Conservation (phyloP, 2,888 invertebrate genomes). For the Drosophila gaucha region DNA sequence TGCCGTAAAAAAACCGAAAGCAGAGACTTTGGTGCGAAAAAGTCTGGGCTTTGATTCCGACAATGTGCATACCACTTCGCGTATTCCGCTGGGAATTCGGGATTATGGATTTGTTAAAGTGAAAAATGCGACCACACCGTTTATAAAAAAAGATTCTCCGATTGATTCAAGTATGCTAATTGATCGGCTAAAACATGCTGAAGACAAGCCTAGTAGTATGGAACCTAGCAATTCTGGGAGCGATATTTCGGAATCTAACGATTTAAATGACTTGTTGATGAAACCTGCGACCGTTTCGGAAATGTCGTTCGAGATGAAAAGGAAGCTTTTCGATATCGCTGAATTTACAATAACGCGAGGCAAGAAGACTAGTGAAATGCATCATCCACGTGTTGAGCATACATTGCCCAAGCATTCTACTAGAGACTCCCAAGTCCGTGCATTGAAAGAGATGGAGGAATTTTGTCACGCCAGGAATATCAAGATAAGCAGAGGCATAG, state of each 20-base stretch:
- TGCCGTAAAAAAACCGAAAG: accelerated
- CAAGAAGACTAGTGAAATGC: constrained; percentile 34
- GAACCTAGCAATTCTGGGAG: not conserved
- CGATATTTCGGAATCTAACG: not conserved
- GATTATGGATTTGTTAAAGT: constrained; percentile 46
- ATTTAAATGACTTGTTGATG: not conserved
- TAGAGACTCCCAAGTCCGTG: constrained; percentile 3
- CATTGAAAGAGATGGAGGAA: constrained; percentile 22
- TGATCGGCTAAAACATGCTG: constrained; percentile 9
- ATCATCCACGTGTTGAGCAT: constrained; percentile 13
- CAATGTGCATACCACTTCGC: constrained; percentile 19
- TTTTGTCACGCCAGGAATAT: constrained; percentile 38
- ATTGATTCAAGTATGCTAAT: constrained; percentile 15
- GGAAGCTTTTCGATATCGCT: constrained; percentile 53
- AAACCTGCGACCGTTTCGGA: accelerated
- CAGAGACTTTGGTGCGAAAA: too few species aligned
- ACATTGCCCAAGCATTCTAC: not conserved
- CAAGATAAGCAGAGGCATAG: constrained; percentile 23
- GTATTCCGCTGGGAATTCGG: constrained; percentile 21
- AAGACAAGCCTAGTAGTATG: not conserved
- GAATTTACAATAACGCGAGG: constrained; percentile 59
- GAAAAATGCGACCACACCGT: constrained; percentile 37
- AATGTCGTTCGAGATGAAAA: constrained; percentile 46
- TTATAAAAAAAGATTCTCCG: constrained; percentile 19
- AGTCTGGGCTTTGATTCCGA: not conserved